Conservation (phyloP, 2,797 vertebrate genomes). For the Eulemur albifrons region DNA sequence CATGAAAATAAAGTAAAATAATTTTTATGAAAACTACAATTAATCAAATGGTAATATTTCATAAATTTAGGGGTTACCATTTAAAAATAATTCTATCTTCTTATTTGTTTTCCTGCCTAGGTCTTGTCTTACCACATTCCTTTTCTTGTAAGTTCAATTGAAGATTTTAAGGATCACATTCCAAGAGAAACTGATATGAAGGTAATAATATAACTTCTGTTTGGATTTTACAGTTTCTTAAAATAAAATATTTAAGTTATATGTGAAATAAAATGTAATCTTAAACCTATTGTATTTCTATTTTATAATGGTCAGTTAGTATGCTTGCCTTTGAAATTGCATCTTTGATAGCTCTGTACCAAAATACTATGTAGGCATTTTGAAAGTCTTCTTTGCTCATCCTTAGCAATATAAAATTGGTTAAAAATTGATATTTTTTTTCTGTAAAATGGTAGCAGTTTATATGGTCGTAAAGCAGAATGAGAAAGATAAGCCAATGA, state of each 20-base stretch:
- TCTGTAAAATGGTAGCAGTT: not conserved
- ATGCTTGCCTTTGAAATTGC: constrained; percentile 17
- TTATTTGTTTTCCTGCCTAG: constrained; percentile 81
- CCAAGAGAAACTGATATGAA: constrained; percentile 99
- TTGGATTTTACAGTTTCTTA: constrained; percentile 15
- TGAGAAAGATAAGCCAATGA: not conserved
- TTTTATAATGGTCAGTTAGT: constrained; percentile 17
- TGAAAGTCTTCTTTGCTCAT: constrained; percentile 43
- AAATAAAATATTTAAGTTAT: constrained; percentile 25
- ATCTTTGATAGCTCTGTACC: not conserved
- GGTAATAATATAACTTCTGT: constrained; percentile 84
- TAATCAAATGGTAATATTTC: constrained; percentile 28
- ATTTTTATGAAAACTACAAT: not conserved
- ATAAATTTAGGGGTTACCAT: not conserved
- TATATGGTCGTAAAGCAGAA: not conserved
- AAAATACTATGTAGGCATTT: not conserved
- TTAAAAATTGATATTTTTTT: not conserved
- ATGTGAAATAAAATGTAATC: constrained; percentile 15
- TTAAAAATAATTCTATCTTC: not conserved
- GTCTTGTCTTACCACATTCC: constrained; percentile 99
- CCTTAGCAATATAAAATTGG: not conserved
- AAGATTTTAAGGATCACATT: constrained; percentile 99
- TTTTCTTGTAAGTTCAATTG: constrained; percentile 98
- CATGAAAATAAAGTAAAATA: constrained; percentile 42
- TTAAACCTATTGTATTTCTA: not conserved